phyloP scores from a whole-genome alignment of 1,140 invertebrate species.

The Thereuonema tuberculata region DNA sequence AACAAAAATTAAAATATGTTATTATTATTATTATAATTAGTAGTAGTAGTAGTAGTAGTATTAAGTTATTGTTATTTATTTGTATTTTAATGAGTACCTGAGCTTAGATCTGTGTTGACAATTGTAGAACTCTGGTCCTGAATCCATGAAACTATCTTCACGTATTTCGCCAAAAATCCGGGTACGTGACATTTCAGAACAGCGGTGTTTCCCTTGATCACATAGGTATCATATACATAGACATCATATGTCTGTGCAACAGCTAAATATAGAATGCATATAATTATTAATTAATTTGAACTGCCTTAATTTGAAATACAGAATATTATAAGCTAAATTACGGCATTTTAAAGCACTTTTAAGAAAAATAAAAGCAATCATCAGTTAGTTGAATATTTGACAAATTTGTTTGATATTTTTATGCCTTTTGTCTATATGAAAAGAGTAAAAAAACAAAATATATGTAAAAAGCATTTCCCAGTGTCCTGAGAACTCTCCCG shows the following conservation, averaged over 20 bases:
- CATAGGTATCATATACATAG: conserved; percentile 73
- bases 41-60: not conserved
- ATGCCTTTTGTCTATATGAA: too few relatives aligned
- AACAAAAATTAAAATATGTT: not conserved
- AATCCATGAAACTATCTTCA: not conserved
- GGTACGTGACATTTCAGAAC: conserved; percentile 28
- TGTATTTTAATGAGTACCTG: not conserved
- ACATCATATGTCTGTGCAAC: conserved; percentile 73
- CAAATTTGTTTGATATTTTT: too few relatives aligned
- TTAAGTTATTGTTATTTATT: not conserved
- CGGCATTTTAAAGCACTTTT: too few relatives aligned
- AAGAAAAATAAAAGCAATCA: too few relatives aligned
- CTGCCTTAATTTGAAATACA: too few relatives aligned
- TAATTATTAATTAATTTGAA: too few relatives aligned
- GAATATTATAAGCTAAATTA: too few relatives aligned
- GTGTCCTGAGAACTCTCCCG: too few relatives aligned
- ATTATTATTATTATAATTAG: not conserved
- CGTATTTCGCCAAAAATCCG: not conserved
- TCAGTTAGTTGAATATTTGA: too few relatives aligned
- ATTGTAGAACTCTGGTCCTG: not conserved
- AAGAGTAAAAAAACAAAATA: too few relatives aligned
- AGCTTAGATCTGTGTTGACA: not conserved
- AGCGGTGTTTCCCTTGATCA: conserved; percentile 71
- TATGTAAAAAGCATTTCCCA: too few relatives aligned
- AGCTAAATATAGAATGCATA: too few relatives aligned